Evolutionary conservation across 2,888 invertebrate genomes (phyloP).

Genomic region (Epistrophe grossulariae): DNA sequence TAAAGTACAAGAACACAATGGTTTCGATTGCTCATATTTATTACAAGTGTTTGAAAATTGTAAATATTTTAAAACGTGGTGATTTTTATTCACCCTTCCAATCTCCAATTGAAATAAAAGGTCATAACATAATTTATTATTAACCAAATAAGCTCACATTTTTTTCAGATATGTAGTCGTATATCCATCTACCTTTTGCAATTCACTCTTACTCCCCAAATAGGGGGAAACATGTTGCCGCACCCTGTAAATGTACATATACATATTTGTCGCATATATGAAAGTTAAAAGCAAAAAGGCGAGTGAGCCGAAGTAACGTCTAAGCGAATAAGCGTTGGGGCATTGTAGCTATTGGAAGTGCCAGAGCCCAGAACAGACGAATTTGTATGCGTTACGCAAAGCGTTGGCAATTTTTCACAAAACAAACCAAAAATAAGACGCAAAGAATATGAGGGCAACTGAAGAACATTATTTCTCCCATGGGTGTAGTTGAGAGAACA

Average conservation of each 20-base stretch:
- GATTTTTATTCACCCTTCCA: no score
- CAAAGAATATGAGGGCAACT: conserved; percentile 50
- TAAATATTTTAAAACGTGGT: no score
- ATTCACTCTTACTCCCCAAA: neutral
- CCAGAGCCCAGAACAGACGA: conserved; percentile 17
- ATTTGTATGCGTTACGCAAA: conserved; percentile 72
- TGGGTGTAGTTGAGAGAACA: conserved; percentile 60
- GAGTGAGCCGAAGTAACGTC: neutral
- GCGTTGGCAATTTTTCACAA: conserved; percentile 72
- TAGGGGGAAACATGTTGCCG: neutral
- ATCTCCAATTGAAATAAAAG: no score
- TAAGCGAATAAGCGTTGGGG: neutral
- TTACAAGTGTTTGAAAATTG: no score
- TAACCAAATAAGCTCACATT: neutral
- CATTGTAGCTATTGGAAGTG: neutral
- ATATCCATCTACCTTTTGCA: neutral
- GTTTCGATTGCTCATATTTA: no score
- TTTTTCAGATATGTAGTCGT: neutral
- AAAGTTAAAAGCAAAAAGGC: neutral
- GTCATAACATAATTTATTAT: no score
- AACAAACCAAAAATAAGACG: conserved; percentile 47
- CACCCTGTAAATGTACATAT: neutral
- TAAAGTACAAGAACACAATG: no score
- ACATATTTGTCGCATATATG: neutral
- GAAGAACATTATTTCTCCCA: conserved; percentile 66